Evolutionary conservation across 2,113 vertebrate species (phyloP).

Genomic region (Redunca redunca): DNA sequence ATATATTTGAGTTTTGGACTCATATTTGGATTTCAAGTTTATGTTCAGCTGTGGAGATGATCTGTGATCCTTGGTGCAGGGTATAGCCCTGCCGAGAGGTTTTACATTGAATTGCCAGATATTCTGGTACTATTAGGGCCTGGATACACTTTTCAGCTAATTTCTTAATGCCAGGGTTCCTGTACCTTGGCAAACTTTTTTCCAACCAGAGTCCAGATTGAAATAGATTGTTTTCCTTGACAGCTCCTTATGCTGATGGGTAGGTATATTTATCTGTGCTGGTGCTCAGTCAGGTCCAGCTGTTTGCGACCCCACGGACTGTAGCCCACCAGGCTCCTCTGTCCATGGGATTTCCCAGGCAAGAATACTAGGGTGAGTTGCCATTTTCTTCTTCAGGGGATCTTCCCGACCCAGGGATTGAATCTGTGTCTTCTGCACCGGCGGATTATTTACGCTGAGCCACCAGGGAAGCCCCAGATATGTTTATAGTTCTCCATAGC

Average conservation of each 20-base stretch:
- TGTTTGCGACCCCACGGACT: neutral
- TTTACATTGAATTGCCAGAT: neutral
- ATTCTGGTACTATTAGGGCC: neutral
- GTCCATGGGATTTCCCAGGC: neutral
- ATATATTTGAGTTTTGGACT: neutral
- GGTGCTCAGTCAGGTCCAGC: neutral
- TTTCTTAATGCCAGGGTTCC: neutral
- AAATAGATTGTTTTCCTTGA: neutral
- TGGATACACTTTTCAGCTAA: neutral
- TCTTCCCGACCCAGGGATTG: neutral
- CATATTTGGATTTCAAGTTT: neutral
- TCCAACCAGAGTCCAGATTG: neutral
- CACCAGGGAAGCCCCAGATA: neutral
- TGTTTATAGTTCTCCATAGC: neutral
- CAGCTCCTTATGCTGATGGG: neutral
- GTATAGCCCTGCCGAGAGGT: neutral
- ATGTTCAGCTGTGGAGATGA: neutral
- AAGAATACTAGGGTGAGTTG: neutral
- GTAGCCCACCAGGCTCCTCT: neutral
- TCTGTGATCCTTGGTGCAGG: neutral
- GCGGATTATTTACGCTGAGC: neutral
- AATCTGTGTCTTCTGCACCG: neutral
- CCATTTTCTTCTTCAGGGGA: neutral
- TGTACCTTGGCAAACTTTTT: neutral
- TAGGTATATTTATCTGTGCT: neutral